phyloP scores from a whole-genome alignment of 2,888 invertebrate species.

The Thelaira solivaga region DNA sequence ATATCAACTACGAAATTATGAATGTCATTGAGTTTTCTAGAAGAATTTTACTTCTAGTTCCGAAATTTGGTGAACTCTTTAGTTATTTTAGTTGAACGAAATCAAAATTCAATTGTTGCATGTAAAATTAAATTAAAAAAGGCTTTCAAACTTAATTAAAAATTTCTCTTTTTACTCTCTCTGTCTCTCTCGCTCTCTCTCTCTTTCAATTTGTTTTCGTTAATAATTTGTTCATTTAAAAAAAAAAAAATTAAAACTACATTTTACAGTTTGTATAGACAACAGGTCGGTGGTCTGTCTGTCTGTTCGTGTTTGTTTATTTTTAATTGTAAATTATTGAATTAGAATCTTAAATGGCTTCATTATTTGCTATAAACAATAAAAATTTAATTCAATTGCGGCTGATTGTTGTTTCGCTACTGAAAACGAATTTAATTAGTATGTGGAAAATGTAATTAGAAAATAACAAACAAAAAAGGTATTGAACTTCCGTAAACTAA shows the following conservation, averaged over 20 bases:
- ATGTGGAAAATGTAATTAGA: neutral
- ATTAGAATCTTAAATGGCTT: slow-evolving; percentile 1
- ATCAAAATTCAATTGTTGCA: slow-evolving; percentile 51
- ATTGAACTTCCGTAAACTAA: neutral
- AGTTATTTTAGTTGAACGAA: slow-evolving; percentile 47
- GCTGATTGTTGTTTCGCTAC: neutral
- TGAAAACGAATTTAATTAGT: slow-evolving; percentile 16
- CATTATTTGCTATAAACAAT: slow-evolving; percentile 2
- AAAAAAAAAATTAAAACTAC: no score
- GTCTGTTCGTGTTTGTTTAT: neutral
- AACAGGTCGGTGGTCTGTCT: no score
- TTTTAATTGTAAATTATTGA: slow-evolving; percentile 11
- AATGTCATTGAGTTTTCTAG: no score
- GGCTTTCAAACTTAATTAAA: neutral
- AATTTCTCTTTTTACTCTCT: neutral
- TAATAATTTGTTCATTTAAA: slow-evolving; percentile 28
- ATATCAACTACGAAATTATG: no score
- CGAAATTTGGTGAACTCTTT: no score
- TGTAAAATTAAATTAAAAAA: neutral
- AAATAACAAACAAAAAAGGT: neutral
- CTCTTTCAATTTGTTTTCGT: neutral
- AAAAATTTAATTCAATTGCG: slow-evolving; percentile 15
- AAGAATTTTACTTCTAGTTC: no score
- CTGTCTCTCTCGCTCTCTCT: neutral
- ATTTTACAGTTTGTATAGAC: no score